These are phyloP conservation scores for Aproaerema taeniolella DNA, from an alignment of 2,888 invertebrate genomes.

Conservation along the genomic window DNA sequence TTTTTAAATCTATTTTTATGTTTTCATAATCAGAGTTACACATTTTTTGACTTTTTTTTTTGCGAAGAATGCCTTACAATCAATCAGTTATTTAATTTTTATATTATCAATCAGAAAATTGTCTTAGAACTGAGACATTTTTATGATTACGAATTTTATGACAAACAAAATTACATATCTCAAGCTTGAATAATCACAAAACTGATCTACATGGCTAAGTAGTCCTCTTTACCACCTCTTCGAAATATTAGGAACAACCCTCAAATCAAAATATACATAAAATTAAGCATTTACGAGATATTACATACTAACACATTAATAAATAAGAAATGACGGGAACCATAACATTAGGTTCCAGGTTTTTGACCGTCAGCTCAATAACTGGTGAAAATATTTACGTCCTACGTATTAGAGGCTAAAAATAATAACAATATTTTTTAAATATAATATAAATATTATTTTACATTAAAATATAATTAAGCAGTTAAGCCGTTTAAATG, in stretches of 20 bases:
- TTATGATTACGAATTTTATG: too few species aligned
- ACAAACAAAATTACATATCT: too few species aligned
- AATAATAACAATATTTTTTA: conserved; percentile 63
- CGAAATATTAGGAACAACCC: conserved; percentile 64
- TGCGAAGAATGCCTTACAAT: too few species aligned
- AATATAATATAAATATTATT: conserved; percentile 75
- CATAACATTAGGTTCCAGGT: conserved; percentile 8
- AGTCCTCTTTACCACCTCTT: conserved; percentile 32
- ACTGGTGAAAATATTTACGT: conserved; percentile 30
- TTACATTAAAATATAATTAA: conserved; percentile 71
- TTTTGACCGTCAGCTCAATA: conserved; percentile 10
- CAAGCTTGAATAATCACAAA: neutral
- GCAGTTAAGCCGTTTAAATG: conserved; percentile 68
- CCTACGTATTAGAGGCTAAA: conserved; percentile 57
- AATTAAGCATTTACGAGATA: conserved; percentile 44
- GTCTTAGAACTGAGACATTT: too few species aligned
- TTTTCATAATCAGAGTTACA: too few species aligned
- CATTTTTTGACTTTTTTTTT: too few species aligned
- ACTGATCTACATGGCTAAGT: conserved; percentile 1
- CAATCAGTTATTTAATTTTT: too few species aligned
- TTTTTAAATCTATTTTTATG: conserved; percentile 3
- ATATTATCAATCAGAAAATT: too few species aligned
- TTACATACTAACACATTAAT: conserved; percentile 42
- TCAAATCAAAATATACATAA: conserved; percentile 51
- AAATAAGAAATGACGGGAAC: conserved; percentile 19